Evolutionary conservation across 2,797 vertebrate species (phyloP).

Genomic region (Phoxinus dragarum): DNA sequence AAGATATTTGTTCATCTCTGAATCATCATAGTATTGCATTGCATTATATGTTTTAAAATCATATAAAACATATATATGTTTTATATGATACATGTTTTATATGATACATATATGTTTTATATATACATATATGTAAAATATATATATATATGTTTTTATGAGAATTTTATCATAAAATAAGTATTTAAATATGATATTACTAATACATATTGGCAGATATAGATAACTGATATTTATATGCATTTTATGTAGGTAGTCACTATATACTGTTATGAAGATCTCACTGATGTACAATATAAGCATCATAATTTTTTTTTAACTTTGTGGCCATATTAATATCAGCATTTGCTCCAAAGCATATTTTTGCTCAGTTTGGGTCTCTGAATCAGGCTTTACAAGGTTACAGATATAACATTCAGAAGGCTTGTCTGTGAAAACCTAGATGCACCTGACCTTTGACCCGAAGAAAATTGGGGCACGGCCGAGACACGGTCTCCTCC

Average conservation of each 20-base stretch:
- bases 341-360: background rate
- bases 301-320: background rate
- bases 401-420: background rate
- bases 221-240: background rate
- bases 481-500: slow-evolving; percentile 78
- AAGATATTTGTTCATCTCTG: background rate
- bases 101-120: no score
- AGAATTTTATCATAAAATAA: background rate
- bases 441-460: slow-evolving; percentile 57
- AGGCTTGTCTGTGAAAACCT: background rate
- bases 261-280: background rate
- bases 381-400: background rate
- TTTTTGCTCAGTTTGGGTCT: background rate
- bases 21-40: background rate
- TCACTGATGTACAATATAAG: background rate
- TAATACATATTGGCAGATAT: background rate
- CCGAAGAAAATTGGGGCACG: slow-evolving; percentile 79
- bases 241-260: background rate
- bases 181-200: background rate
- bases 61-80: no score
- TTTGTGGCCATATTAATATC: background rate
- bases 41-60: background rate
- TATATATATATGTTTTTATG: no score
- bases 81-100: no score
- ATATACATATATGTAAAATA: no score